These are phyloP conservation scores for Anguilla pacifica DNA, from an alignment of 2,797 vertebrate genomes.

Conservation along the genomic window DNA sequence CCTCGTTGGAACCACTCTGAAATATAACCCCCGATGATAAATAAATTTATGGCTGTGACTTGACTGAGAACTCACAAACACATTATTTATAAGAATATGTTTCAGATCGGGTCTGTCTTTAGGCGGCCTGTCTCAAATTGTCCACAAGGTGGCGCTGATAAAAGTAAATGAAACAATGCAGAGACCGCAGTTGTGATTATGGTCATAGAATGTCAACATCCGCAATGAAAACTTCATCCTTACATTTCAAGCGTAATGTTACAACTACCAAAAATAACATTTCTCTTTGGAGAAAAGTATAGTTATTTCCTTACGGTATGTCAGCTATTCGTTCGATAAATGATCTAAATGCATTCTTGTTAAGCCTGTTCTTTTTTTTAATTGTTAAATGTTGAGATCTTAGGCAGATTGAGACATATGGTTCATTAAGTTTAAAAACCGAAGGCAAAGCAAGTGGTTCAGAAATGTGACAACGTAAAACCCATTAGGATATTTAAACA, in stretches of 20 bases:
- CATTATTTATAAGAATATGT: background rate
- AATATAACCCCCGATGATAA: background rate
- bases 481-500: background rate
- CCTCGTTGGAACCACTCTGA: background rate
- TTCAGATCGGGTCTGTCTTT: background rate
- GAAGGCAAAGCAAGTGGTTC: background rate
- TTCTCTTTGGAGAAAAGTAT: background rate
- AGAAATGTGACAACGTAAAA: background rate
- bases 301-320: background rate
- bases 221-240: background rate
- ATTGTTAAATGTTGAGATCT: background rate
- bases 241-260: background rate
- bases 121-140: background rate
- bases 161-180: slow-evolving; percentile 23
- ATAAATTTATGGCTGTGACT: background rate
- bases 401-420: background rate
- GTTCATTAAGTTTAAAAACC: background rate
- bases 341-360: background rate
- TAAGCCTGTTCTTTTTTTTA: background rate
- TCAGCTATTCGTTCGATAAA: background rate
- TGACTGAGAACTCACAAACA: background rate
- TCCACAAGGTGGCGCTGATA: slow-evolving; percentile 42
- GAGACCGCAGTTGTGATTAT: background rate
- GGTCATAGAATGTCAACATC: background rate
- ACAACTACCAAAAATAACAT: background rate